Evolutionary conservation across 2,797 vertebrate species (phyloP).

Genomic region (Chelonia mydas): DNA sequence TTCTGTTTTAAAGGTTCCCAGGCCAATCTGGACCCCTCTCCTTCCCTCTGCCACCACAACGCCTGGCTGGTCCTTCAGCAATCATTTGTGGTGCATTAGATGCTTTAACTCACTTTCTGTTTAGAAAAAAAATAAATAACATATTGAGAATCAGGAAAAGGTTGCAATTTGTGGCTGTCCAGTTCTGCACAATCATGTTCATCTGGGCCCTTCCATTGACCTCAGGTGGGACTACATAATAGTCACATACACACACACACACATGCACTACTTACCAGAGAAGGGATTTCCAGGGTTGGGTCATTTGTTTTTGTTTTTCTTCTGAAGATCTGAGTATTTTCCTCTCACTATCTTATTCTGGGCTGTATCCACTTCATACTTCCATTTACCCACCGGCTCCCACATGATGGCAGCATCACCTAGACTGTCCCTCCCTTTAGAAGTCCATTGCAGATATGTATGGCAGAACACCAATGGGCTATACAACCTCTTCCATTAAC

Average conservation of each 20-base stretch:
- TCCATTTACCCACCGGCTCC: too few relatives aligned
- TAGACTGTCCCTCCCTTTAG: not conserved
- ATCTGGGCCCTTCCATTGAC: accelerated
- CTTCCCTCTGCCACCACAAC: not conserved
- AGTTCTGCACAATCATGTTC: not conserved
- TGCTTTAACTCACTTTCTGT: not conserved
- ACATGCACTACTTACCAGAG: accelerated
- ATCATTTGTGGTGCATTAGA: not conserved
- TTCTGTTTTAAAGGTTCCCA: not conserved
- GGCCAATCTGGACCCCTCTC: not conserved
- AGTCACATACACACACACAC: accelerated
- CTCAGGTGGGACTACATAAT: accelerated
- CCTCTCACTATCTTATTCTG: too few relatives aligned
- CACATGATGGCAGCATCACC: not conserved
- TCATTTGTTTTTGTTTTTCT: not conserved
- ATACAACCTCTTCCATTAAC: not conserved
- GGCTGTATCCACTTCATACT: too few relatives aligned
- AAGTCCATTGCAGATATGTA: not conserved
- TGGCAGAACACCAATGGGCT: not conserved
- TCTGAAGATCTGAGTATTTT: not conserved
- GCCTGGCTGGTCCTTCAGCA: not conserved
- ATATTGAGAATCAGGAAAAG: not conserved
- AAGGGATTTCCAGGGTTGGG: not conserved
- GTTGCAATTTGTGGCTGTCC: not conserved
- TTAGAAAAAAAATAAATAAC: not conserved